These are phyloP conservation scores for Cryptoprocta ferox DNA, from an alignment of 2,797 vertebrate genomes.

Conservation along the genomic window DNA sequence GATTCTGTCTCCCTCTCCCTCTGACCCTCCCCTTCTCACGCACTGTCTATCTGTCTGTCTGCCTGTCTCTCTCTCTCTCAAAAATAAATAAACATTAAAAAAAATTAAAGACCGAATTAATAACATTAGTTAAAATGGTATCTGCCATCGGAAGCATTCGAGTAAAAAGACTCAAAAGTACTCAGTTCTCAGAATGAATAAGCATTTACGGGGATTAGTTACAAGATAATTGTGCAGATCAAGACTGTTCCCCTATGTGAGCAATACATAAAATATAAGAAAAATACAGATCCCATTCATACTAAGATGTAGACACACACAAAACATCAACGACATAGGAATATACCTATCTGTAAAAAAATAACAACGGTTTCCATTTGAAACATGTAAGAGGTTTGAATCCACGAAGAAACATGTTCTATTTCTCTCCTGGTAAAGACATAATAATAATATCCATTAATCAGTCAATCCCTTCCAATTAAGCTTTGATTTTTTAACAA, in stretches of 20 bases:
- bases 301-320: neutral
- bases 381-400: neutral
- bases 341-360: neutral
- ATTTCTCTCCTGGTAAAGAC: neutral
- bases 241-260: neutral
- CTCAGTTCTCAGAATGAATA: neutral
- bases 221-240: conserved; percentile 9
- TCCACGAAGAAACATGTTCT: neutral
- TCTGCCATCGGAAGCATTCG: neutral
- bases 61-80: too few relatives aligned
- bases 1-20: too few relatives aligned
- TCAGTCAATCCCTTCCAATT: neutral
- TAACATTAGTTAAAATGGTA: conserved; percentile 24
- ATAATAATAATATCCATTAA: neutral
- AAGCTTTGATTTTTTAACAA: conserved; percentile 23
- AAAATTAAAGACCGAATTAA: neutral
- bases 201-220: neutral
- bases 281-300: neutral
- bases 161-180: neutral
- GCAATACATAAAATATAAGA: neutral
- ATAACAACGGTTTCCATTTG: neutral
- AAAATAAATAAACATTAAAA: too few relatives aligned
- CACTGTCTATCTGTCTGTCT: too few relatives aligned
- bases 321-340: neutral
- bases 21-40: too few relatives aligned